Percentiles rank a stretch among this genome's conserved stretches.
These are phyloP conservation scores for Trypoxylon attenuatum DNA, from an alignment of 2,888 invertebrate species.

Conservation along the genomic window DNA sequence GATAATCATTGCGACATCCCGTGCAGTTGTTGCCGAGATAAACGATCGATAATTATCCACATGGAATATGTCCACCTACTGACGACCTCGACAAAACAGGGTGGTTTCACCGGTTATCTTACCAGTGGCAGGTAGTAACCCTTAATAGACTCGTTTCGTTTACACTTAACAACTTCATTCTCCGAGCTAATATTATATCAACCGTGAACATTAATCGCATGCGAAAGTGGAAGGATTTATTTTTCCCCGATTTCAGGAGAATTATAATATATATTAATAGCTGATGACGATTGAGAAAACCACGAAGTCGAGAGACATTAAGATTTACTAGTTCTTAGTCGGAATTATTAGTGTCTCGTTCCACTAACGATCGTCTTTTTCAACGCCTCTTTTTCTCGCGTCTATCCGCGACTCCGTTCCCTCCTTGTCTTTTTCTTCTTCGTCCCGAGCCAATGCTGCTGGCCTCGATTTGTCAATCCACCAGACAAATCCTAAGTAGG, in stretches of 20 bases:
- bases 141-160: too few species aligned
- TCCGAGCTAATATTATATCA: too few species aligned
- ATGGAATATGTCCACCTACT: conserved; percentile 23
- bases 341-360: conserved; percentile 67
- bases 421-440: conserved; percentile 22
- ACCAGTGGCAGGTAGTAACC: too few species aligned
- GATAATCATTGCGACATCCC: conserved; percentile 20
- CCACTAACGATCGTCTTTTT: conserved; percentile 66
- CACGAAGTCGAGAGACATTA: too few species aligned
- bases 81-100: not conserved
- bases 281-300: too few species aligned
- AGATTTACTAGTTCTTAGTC: conserved; percentile 61
- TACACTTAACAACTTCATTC: too few species aligned
- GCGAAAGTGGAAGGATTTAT: too few species aligned
- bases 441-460: conserved; percentile 41
- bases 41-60: conserved; percentile 32
- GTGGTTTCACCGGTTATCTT: not conserved
- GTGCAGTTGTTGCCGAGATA: conserved; percentile 24
- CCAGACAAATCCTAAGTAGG: conserved; percentile 58
- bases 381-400: conserved; percentile 64
- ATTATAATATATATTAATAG: too few species aligned
- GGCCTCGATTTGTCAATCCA: conserved; percentile 61
- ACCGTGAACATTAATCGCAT: too few species aligned
- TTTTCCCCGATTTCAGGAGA: too few species aligned
- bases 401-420: conserved; percentile 24